A percentile compares a stretch with the other conserved stretches of the same genome.
Conservation (phyloP, 1,140 invertebrate species). For the Tribolium madens region DNA sequence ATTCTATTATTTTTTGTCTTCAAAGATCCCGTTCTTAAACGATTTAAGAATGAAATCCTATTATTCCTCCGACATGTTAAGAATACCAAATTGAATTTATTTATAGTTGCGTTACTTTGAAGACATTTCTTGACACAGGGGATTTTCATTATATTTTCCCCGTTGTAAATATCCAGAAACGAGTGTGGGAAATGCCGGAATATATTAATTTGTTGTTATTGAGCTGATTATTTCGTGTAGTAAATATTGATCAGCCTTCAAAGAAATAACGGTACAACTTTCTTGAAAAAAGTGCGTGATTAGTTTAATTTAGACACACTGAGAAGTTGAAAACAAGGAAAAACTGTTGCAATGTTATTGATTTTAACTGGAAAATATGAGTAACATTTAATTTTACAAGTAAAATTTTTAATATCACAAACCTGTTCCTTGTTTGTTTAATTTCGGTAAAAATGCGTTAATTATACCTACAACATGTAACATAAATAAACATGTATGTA, state of each 20-base stretch:
- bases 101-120: neutral
- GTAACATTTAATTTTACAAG: too few relatives aligned
- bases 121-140: neutral
- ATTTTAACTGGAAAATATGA: too few relatives aligned
- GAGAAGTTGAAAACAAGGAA: neutral
- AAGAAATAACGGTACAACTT: neutral
- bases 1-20: neutral
- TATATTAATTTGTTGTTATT: neutral
- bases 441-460: too few relatives aligned
- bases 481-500: too few relatives aligned
- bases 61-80: neutral
- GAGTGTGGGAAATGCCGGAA: neutral
- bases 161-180: neutral
- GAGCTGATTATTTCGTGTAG: neutral
- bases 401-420: too few relatives aligned
- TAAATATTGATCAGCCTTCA: neutral
- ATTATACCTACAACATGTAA: too few relatives aligned
- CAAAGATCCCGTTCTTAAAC: neutral
- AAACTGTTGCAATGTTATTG: neutral
- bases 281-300: neutral
- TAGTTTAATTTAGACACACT: neutral
- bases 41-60: constrained; percentile 1
- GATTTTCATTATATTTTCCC: neutral
- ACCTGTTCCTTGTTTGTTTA: too few relatives aligned
- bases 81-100: neutral